Percentiles rank a stretch among this genome's conserved stretches.
phyloP scores from a whole-genome alignment of 2,888 invertebrate species.

The Cordilura impudica region DNA sequence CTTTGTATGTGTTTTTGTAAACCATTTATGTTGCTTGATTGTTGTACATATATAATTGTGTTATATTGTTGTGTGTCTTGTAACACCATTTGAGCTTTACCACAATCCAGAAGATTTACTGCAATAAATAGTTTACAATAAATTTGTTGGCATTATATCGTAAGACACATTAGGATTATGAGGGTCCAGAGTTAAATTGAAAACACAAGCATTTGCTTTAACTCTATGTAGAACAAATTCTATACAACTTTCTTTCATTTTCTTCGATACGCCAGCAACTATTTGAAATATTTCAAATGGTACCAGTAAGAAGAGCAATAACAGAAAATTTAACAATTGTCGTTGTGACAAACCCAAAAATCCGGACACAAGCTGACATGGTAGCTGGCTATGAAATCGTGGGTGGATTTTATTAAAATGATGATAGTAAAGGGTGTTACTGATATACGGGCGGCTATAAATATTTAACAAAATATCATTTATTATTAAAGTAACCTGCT shows the following conservation, averaged over 20 bases:
- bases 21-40: slow-evolving; percentile 3
- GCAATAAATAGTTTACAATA: slow-evolving; percentile 50
- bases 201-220: neutral
- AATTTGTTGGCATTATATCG: slow-evolving; percentile 46
- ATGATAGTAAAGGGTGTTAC: slow-evolving; percentile 24
- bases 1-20: neutral
- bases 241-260: too few relatives aligned
- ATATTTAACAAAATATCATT: too few relatives aligned
- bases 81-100: slow-evolving; percentile 43
- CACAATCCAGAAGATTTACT: slow-evolving; percentile 45
- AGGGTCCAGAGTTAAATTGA: slow-evolving; percentile 24
- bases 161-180: slow-evolving; percentile 46
- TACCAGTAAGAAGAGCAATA: too few relatives aligned
- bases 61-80: slow-evolving; percentile 4
- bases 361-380: neutral
- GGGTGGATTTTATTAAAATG: slow-evolving; percentile 14
- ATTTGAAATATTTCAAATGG: neutral
- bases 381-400: neutral
- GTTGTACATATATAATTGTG: neutral
- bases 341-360: neutral
- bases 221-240: neutral
- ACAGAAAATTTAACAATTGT: slow-evolving; percentile 37
- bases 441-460: too few relatives aligned
- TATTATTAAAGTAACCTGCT: too few relatives aligned
- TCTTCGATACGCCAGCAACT: neutral